phyloP scores from a whole-genome alignment of 1,140 invertebrate species.

The Euura saliciscinereae region DNA sequence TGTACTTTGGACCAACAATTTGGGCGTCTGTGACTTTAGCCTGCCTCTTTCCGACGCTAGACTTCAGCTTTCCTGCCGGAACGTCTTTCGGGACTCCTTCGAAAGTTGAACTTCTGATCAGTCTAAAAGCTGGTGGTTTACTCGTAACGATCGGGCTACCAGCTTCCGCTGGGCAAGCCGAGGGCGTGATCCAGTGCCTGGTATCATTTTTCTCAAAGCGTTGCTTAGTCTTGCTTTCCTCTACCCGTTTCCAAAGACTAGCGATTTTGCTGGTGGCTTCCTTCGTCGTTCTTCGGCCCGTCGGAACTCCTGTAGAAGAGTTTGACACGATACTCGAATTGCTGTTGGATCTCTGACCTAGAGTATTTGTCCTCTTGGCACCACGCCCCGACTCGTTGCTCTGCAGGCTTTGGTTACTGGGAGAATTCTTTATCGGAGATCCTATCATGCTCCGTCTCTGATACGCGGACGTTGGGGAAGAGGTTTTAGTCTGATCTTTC shows the following conservation, averaged over 20 bases:
- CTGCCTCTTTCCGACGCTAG: slow-evolving; percentile 16
- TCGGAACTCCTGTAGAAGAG: slow-evolving; percentile 51
- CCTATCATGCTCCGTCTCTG: neutral
- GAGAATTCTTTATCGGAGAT: slow-evolving; percentile 16
- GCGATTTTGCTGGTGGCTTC: slow-evolving; percentile 88
- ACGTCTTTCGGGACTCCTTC: slow-evolving; percentile 64
- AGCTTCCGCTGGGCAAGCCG: slow-evolving; percentile 41
- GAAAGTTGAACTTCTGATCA: slow-evolving; percentile 75
- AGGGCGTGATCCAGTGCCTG: slow-evolving; percentile 67
- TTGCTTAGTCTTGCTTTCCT: slow-evolving; percentile 72
- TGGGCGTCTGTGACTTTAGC: slow-evolving; percentile 9
- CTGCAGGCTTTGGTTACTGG: slow-evolving; percentile 61
- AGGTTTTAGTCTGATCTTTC: slow-evolving; percentile 36
- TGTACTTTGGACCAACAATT: slow-evolving; percentile 32
- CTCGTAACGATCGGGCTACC: slow-evolving; percentile 14
- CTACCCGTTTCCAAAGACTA: slow-evolving; percentile 85
- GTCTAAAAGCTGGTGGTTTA: slow-evolving; percentile 51
- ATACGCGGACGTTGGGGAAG: slow-evolving; percentile 20
- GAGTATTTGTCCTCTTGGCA: slow-evolving; percentile 48
- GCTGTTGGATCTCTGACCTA: slow-evolving; percentile 60
- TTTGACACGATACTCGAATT: slow-evolving; percentile 69
- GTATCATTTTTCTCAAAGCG: slow-evolving; percentile 64
- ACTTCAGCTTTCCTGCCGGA: slow-evolving; percentile 23
- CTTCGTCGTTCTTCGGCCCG: slow-evolving; percentile 61
- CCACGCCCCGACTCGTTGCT: slow-evolving; percentile 60